Evolutionary conservation across 1,140 invertebrate genomes (phyloP), one percentile per base, ranked within the genome.

Genomic region (Dolichoris vasculosae): DNA sequence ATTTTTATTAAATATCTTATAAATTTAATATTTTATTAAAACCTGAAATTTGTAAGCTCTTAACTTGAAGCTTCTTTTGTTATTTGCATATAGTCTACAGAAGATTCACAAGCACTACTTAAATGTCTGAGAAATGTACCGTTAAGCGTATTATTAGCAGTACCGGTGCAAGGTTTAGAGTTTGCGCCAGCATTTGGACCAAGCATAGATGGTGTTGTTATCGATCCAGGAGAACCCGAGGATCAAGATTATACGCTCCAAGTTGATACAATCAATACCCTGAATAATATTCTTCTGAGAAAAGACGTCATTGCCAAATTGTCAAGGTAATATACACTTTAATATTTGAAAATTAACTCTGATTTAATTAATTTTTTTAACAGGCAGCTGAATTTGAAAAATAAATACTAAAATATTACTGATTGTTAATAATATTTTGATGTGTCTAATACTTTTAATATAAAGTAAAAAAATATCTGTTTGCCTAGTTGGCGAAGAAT

Each of bases 171-270:
- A 82, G 95, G 96, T 26, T 95, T 97, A 0, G 96, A 97, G 87
- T 97, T 98, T 90, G 95, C 97, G 11, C 96, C 97, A 69, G 96
- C 97, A 35, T 98, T 98, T 89, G 98, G 97, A 0, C 98, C 96
- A 26, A 98, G 97, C 88, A 96, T 98, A 71, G 97, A 99, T 93
- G 97, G 97, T 0, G 97, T 98, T 69, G 97, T 98, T 77, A 97
- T 98, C 86, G 96, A 97, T 93, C 95, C 95, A 0, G 95, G 94
- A 4, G 95, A 95, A 90, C 93, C 94, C n/a, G 93, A 94, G 86
- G 93, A 94, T 92, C 92, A 94, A 43, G 91, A 92, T 82, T 92
- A 89, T 69, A 91, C 92, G 17, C 88, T 93, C 20, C 92, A 94
- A 90, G 91, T 93, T 13, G 94, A 95, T 87, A 95, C 95, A 82